Evolutionary conservation across 2,888 invertebrate species (phyloP).

Genomic region (Portevinia maculata): DNA sequence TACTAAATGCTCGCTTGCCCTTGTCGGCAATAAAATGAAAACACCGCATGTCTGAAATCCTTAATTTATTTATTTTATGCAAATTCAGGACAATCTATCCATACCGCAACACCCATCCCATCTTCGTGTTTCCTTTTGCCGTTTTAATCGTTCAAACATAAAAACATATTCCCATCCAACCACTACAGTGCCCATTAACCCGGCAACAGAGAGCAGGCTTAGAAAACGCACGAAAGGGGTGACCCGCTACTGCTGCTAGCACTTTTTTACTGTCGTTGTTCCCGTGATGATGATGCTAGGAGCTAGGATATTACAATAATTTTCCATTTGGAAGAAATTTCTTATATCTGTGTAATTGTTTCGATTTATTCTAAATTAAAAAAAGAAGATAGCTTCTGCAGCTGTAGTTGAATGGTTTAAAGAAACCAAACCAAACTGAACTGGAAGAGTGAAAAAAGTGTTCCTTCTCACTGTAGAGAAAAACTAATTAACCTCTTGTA

Average conservation of each 20-base stretch:
- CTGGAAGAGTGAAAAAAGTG: constrained; percentile 31
- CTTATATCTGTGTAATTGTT: constrained; percentile 35
- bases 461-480: constrained; percentile 22
- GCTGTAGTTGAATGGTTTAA: constrained; percentile 49
- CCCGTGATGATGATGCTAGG: constrained; percentile 34
- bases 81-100: constrained; percentile 75
- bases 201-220: constrained; percentile 47
- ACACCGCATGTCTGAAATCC: constrained; percentile 75
- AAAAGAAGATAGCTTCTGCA: constrained; percentile 37
- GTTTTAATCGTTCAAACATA: constrained; percentile 68
- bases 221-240: constrained; percentile 71
- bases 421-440: constrained; percentile 11
- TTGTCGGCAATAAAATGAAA: constrained; percentile 74
- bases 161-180: constrained; percentile 69
- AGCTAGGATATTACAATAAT: constrained; percentile 63
- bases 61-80: constrained; percentile 75
- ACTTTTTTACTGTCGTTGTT: neutral
- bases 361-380: constrained; percentile 58
- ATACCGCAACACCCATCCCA: constrained; percentile 62
- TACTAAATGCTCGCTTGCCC: constrained; percentile 65
- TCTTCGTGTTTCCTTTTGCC: constrained; percentile 41
- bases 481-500: constrained; percentile 73
- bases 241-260: constrained; percentile 45
- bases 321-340: constrained; percentile 62
- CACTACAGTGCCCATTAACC: constrained; percentile 52